phyloP scores from a whole-genome alignment of 1,140 invertebrate genomes.

The Diachasmimorpha longicaudata region DNA sequence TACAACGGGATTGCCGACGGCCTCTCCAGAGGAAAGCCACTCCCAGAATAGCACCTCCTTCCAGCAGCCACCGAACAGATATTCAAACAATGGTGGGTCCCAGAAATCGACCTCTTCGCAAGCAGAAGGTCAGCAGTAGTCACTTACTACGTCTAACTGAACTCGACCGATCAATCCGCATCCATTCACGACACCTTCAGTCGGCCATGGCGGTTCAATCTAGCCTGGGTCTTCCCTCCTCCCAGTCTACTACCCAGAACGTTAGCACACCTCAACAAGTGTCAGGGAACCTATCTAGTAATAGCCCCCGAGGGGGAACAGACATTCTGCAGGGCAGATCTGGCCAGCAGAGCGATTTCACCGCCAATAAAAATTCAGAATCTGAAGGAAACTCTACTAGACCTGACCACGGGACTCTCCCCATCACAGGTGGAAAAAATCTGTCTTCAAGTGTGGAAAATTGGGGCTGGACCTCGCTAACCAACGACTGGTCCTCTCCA shows the following conservation, averaged over 20 bases:
- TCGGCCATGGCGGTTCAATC: constrained; percentile 38
- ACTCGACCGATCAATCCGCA: constrained; percentile 36
- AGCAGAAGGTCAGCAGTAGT: constrained; percentile 42
- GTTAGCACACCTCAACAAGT: constrained; percentile 44
- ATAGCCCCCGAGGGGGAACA: constrained; percentile 10
- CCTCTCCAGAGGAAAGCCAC: constrained; percentile 35
- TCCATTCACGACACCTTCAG: constrained; percentile 44
- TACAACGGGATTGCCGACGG: constrained; percentile 47
- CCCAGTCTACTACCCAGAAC: constrained; percentile 47
- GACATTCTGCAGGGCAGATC: constrained; percentile 15
- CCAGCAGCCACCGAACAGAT: constrained; percentile 30
- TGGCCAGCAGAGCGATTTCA: neutral
- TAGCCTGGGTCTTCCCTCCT: constrained; percentile 52
- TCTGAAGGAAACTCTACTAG: neutral
- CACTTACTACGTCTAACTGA: constrained; percentile 38
- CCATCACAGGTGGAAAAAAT: neutral
- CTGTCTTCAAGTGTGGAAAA: neutral
- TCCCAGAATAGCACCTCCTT: constrained; percentile 50
- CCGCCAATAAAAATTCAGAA: neutral
- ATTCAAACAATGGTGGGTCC: constrained; percentile 44
- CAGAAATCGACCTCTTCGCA: constrained; percentile 49
- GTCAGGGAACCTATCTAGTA: constrained; percentile 10
- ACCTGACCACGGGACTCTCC: neutral
- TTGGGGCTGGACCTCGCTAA: constrained; percentile 11
- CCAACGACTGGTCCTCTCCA: constrained; percentile 17